phyloP scores from a whole-genome alignment of 2,113 vertebrate genomes.

The Rhea pennata region DNA sequence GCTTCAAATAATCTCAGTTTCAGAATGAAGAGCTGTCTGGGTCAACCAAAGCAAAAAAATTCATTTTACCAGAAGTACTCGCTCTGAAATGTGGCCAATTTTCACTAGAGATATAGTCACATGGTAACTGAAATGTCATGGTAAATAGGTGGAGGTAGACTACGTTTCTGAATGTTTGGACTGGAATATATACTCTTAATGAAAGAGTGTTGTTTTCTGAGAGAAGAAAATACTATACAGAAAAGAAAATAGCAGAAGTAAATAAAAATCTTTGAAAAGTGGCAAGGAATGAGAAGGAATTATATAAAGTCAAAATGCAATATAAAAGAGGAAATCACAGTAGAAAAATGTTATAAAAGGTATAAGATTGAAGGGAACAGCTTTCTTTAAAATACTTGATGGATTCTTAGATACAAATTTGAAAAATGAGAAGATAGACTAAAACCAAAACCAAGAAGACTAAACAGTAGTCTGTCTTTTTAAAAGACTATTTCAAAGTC shows the following conservation, averaged over 20 bases:
- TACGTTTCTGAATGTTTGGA: background rate
- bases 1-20: background rate
- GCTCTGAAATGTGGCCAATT: background rate
- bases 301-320: background rate
- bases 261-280: background rate
- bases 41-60: background rate
- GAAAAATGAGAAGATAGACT: background rate
- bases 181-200: fast-evolving
- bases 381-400: background rate
- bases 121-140: background rate
- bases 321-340: background rate
- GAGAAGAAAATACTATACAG: background rate
- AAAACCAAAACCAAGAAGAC: background rate
- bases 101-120: background rate
- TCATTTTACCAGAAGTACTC: background rate
- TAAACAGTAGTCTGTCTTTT: background rate
- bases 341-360: background rate
- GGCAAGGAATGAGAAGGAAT: background rate
- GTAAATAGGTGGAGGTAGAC: background rate
- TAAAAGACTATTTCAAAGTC: background rate
- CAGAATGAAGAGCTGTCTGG: background rate
- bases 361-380: background rate
- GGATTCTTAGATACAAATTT: background rate
- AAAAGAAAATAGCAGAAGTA: background rate
- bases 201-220: background rate